Percentiles rank a stretch among this genome's conserved stretches.
phyloP scores from a whole-genome alignment of 1,140 invertebrate genomes.

The Potamilus streckersoni region DNA sequence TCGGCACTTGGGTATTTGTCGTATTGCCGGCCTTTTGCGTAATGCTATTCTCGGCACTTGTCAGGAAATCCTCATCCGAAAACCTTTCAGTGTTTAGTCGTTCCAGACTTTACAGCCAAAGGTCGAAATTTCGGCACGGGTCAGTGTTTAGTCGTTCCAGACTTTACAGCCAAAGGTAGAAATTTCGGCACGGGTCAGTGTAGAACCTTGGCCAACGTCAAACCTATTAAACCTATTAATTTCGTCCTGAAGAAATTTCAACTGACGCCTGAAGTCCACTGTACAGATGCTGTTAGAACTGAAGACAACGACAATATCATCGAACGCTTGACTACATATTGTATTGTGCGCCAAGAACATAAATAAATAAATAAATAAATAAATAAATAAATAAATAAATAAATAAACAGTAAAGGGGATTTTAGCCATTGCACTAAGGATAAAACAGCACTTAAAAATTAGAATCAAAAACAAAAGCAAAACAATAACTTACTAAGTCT shows the following conservation, averaged over 20 bases:
- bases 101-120: constrained; percentile 26
- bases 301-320: constrained; percentile 61
- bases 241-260: constrained; percentile 45
- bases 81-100: constrained; percentile 37
- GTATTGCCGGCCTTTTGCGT: constrained; percentile 13
- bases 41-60: constrained; percentile 33
- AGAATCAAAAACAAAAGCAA: no score
- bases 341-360: no score
- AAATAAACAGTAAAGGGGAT: no score
- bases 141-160: constrained; percentile 25
- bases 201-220: constrained; percentile 34
- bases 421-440: no score
- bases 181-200: constrained; percentile 38
- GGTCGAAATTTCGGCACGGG: constrained; percentile 37
- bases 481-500: no score
- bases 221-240: constrained; percentile 46
- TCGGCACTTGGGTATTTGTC: constrained; percentile 29
- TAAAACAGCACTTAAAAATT: no score
- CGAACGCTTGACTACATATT: constrained; percentile 26
- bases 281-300: constrained; percentile 45
- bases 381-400: no score
- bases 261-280: constrained; percentile 46
- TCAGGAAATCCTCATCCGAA: constrained; percentile 22
- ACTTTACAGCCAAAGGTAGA: constrained; percentile 33
- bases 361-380: no score